These are phyloP conservation scores for Poeciliopsis turrubarensis DNA, from an alignment of 2,113 vertebrate species.

Conservation along the genomic window DNA sequence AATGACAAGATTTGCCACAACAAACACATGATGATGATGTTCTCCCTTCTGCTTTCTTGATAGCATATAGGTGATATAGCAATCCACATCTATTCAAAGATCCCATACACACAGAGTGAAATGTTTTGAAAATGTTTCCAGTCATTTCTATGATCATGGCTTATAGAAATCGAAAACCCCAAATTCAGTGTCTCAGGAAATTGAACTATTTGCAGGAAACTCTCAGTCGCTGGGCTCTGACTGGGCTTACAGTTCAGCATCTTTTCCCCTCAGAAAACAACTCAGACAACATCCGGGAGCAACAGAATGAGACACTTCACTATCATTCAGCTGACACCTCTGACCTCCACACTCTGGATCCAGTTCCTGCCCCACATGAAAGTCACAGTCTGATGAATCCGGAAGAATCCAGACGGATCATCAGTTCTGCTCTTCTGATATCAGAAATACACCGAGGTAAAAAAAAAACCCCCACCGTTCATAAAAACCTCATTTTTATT, in stretches of 20 bases:
- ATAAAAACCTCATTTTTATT: no score
- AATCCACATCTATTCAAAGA: no score
- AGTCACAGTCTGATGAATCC: constrained; percentile 24
- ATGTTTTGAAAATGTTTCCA: no score
- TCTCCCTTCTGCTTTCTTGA: no score
- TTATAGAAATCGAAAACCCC: no score
- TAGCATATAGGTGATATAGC: no score
- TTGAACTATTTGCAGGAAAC: no score
- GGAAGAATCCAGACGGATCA: constrained; percentile 7
- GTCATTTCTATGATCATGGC: no score
- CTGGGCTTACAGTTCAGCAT: neutral
- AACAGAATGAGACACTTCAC: constrained; percentile 8
- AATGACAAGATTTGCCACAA: no score
- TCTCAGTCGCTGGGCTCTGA: neutral
- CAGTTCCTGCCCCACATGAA: constrained; percentile 16
- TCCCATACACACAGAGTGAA: no score
- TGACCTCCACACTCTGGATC: constrained; percentile 48
- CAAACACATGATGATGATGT: no score
- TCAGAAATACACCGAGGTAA: constrained; percentile 40
- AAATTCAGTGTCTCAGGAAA: no score
- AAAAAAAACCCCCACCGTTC: neutral
- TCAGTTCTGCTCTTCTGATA: neutral
- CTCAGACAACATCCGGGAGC: constrained; percentile 26
- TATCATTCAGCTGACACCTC: constrained; percentile 18
- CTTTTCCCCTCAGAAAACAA: constrained; percentile 25